These are phyloP conservation scores for Sturmia bella DNA, from an alignment of 2,888 invertebrate species.

Conservation along the genomic window DNA sequence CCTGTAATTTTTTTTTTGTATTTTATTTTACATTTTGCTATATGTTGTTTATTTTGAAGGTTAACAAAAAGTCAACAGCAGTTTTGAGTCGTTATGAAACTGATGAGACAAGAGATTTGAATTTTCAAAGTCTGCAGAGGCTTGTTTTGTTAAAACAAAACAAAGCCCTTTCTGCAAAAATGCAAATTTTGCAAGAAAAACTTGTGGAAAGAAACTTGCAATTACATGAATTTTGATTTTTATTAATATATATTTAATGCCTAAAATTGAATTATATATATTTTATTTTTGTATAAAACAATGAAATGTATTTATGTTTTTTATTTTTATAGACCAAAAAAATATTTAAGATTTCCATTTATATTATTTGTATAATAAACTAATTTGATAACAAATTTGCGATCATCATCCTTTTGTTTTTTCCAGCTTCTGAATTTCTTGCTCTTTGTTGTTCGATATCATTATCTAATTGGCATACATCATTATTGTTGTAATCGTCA, in stretches of 20 bases:
- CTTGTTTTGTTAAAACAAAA: constrained; percentile 42
- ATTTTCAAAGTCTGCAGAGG: constrained; percentile 36
- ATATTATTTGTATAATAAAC: too few relatives aligned
- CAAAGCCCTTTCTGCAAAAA: constrained; percentile 36
- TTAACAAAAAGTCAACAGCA: constrained; percentile 29
- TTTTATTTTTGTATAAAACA: constrained; percentile 33
- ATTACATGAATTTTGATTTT: constrained; percentile 33
- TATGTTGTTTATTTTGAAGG: constrained; percentile 21
- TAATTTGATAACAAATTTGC: constrained; percentile 40
- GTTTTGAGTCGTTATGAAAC: constrained; percentile 8
- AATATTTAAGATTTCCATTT: constrained; percentile 1
- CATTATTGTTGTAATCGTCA: too few relatives aligned
- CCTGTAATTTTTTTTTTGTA: too few relatives aligned
- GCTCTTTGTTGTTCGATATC: constrained; percentile 28
- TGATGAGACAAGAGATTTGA: too few relatives aligned
- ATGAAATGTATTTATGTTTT: constrained; percentile 20
- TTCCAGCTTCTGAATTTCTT: constrained; percentile 27
- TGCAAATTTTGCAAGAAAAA: constrained; percentile 20
- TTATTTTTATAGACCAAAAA: constrained; percentile 28
- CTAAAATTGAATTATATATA: constrained; percentile 27
- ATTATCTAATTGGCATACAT: too few relatives aligned
- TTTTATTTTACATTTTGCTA: too few relatives aligned
- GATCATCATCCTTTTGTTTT: constrained; percentile 31
- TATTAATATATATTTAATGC: constrained; percentile 24
- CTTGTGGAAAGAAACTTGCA: too few relatives aligned